These are phyloP conservation scores for Steinernema scapterisci DNA, from an alignment of 2,888 invertebrate species.

Conservation along the genomic window DNA sequence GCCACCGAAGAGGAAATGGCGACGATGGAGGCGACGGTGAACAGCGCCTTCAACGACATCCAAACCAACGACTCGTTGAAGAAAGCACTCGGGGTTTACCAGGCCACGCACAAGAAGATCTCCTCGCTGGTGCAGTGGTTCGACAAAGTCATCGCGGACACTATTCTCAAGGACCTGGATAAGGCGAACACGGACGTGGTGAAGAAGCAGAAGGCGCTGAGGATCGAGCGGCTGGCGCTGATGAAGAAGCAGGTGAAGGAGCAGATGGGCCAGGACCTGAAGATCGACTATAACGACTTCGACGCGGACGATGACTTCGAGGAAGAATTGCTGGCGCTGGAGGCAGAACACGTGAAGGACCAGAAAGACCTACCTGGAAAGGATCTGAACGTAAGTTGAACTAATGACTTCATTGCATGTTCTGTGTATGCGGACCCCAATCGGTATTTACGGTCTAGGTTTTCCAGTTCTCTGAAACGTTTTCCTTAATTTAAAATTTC, in stretches of 20 bases:
- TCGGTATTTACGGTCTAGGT: too few relatives aligned
- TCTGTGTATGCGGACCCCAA: too few relatives aligned
- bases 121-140: constrained; percentile 72
- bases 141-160: constrained; percentile 71
- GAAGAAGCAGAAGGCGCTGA: constrained; percentile 69
- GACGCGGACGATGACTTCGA: constrained; percentile 58
- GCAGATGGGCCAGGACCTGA: constrained; percentile 62
- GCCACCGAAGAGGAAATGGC: constrained; percentile 71
- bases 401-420: too few relatives aligned
- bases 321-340: constrained; percentile 67
- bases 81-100: constrained; percentile 70
- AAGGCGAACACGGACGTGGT: constrained; percentile 69
- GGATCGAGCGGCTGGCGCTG: constrained; percentile 70
- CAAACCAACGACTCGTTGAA: constrained; percentile 69
- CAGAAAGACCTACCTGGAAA: constrained; percentile 60
- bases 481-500: too few relatives aligned
- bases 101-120: constrained; percentile 69
- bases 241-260: constrained; percentile 69
- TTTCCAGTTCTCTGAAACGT: too few relatives aligned
- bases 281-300: constrained; percentile 66
- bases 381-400: constrained; percentile 43
- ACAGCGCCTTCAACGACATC: constrained; percentile 72
- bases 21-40: constrained; percentile 69
- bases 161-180: constrained; percentile 71
- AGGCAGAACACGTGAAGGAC: constrained; percentile 66